Evolutionary conservation across 2,113 vertebrate genomes (phyloP), one percentile per base, ranked within the genome.

Genomic region (Hemibagrus wyckioides): DNA sequence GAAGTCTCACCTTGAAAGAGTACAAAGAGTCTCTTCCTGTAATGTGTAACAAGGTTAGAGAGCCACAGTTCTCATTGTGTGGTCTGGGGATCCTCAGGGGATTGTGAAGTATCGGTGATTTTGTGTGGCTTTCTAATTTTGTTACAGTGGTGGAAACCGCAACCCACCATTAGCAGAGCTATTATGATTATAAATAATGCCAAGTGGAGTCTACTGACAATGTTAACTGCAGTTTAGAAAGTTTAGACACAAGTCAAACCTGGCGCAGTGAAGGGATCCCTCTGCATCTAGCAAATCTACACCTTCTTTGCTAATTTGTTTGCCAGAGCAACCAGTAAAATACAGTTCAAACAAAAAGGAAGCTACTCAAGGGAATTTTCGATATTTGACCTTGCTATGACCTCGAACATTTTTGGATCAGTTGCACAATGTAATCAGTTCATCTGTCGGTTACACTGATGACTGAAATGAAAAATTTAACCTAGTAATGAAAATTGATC

Each of bases 1-100:
- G 75, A 79, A 52, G 48, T 2, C 28, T 33, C 15, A 52, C n/a
- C 48, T 30, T 6, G 3, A 79, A 30, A 33, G 7, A 30, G 28
- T 54, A 33, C 52, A 52, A 52, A 21, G 15, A 19, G 75, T 21
- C 48, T 19, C 28, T 77, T 77, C n/a, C 17, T 79, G 48, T 79
- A 79, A n/a, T 52, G 48, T 79, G n/a, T 79, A 79, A 54, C n/a
- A 54, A 79, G 76, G n/a, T 79, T 79, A 79, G 48, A 79, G 48
- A 79, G 76, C 14, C 50, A 50, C 4, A 28, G 28, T 77, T 77
- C 75, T 77, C 48, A 77, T 17, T n/a, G 7, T 79, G 76, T 28
- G 25, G 48, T 54, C 76, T 54, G 48, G 28, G n/a, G 17, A n/a
- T 33, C n/a, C 48, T 79, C 48, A 54, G 15, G 50, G 50, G 48